A percentile compares a stretch with the other conserved stretches of the same genome.
Conservation (phyloP, 2,888 invertebrate species). For the Zeuzera pyrina region DNA sequence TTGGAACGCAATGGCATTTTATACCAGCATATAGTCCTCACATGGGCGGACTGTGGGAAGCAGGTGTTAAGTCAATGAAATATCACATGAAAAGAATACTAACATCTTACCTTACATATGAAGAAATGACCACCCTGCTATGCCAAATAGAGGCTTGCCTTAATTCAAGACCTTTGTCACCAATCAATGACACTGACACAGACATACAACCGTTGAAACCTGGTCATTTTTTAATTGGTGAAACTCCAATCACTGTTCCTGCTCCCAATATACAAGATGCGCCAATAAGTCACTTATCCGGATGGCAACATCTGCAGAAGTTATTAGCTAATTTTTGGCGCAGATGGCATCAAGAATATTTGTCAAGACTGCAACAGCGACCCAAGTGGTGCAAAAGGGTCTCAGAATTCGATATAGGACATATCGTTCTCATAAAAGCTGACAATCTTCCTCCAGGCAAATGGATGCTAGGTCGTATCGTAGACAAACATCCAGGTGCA, state of each 20-base stretch:
- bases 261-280: background rate
- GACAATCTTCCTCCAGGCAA: no score
- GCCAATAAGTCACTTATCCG: constrained; percentile 1
- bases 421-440: no score
- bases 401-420: no score
- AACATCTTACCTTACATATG: constrained; percentile 11
- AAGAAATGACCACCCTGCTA: constrained; percentile 9
- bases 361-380: no score
- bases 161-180: background rate
- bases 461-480: no score
- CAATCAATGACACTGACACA: background rate
- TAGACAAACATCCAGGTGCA: no score
- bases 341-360: constrained; percentile 14
- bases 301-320: constrained; percentile 11
- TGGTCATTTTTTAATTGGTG: constrained; percentile 6
- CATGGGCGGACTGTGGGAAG: constrained; percentile 20
- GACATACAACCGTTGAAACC: constrained; percentile 1
- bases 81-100: constrained; percentile 13
- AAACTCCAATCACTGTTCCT: constrained; percentile 2
- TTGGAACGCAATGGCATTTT: constrained; percentile 19
- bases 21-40: constrained; percentile 16
- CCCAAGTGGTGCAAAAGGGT: no score
- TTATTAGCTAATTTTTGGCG: constrained; percentile 11
- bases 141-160: constrained; percentile 5
- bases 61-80: constrained; percentile 17